A percentile compares a stretch with the other conserved stretches of the same genome.
phyloP scores from a whole-genome alignment of 2,113 vertebrate species.

The Cairina moschata region DNA sequence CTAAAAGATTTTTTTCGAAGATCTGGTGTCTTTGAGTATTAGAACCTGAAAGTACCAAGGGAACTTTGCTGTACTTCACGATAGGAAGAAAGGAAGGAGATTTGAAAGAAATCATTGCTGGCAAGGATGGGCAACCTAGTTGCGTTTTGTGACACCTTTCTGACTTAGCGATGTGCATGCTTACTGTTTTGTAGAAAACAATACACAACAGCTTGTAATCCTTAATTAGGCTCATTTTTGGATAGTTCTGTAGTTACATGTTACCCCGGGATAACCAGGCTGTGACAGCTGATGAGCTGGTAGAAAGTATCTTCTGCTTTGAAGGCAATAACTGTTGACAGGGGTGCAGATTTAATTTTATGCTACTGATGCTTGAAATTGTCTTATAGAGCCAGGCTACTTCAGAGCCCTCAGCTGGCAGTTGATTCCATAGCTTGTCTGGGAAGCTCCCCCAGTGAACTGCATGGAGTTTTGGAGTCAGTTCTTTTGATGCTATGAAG shows the following conservation, averaged over 20 bases:
- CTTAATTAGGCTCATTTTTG: neutral
- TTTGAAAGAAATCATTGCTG: neutral
- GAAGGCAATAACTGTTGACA: neutral
- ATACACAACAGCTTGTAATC: neutral
- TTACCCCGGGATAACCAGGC: neutral
- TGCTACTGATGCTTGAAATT: slow-evolving; percentile 1
- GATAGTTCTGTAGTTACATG: neutral
- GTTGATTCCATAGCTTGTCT: neutral
- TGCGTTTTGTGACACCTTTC: neutral
- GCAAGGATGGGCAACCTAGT: neutral
- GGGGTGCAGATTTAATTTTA: neutral
- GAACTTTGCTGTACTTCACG: neutral
- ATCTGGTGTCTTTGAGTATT: neutral
- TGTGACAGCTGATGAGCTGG: neutral
- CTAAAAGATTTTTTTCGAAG: neutral
- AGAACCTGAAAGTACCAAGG: neutral
- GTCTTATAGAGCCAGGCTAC: neutral
- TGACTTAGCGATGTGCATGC: neutral
- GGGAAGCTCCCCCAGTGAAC: neutral
- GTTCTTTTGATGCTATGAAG: neutral
- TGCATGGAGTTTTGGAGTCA: neutral
- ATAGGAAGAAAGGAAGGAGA: neutral
- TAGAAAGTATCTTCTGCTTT: neutral
- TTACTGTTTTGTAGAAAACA: neutral
- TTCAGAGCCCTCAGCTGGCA: neutral